Conservation (phyloP, 2,797 vertebrate species). For the Neomorphus geoffroyi region DNA sequence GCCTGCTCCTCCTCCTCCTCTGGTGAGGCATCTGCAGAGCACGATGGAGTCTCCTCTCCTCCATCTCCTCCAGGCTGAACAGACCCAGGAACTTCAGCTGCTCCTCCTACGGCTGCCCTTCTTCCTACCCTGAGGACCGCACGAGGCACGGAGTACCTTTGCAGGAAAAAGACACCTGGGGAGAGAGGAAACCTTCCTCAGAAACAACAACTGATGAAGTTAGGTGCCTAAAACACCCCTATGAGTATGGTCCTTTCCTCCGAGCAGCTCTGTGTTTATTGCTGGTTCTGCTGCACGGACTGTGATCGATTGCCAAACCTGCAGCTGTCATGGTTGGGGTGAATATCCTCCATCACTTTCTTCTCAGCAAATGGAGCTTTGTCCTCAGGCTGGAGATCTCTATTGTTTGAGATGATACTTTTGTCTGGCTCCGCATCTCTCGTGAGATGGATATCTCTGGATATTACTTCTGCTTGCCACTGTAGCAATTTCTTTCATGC, state of each 20-base stretch:
- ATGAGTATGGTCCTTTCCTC: not conserved
- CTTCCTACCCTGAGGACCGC: not conserved
- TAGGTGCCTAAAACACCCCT: accelerated
- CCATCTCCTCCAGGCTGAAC: no score
- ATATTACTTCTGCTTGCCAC: not conserved
- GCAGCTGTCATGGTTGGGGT: not conserved
- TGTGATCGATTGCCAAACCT: not conserved
- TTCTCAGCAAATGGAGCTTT: not conserved
- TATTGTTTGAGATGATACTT: not conserved
- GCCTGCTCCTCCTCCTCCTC: no score
- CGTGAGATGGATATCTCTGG: not conserved
- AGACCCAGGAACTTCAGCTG: no score
- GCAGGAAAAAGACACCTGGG: not conserved
- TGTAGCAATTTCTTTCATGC: not conserved
- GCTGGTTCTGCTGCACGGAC: not conserved
- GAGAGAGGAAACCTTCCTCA: not conserved
- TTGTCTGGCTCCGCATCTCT: not conserved
- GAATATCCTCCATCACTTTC: not conserved
- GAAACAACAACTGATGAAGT: not conserved
- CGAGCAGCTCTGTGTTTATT: not conserved
- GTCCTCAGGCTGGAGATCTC: not conserved
- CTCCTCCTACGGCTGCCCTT: not conserved
- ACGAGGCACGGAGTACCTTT: not conserved
- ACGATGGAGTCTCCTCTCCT: no score
- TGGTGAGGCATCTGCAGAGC: no score